Evolutionary conservation across 1,140 invertebrate genomes (phyloP).

Genomic region (Solenopsis fugax): DNA sequence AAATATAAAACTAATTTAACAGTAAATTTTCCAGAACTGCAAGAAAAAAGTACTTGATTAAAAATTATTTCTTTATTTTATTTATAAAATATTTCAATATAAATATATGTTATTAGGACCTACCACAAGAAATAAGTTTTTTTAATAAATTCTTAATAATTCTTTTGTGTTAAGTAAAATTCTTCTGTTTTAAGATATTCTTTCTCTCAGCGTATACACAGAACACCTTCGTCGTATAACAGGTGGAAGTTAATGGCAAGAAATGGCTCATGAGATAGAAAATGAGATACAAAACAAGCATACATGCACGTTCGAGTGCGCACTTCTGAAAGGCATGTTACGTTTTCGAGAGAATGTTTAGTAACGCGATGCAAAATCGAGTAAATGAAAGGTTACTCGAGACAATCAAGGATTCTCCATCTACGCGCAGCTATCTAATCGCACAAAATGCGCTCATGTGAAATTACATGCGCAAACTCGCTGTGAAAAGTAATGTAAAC

Average conservation of each 20-base stretch:
- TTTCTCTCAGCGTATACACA: no score
- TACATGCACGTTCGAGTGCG: neutral
- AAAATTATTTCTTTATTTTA: no score
- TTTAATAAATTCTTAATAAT: no score
- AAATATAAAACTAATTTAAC: no score
- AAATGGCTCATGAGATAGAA: constrained; percentile 36
- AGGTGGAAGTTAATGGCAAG: constrained; percentile 72
- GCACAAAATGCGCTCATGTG: constrained; percentile 11
- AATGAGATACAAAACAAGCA: neutral
- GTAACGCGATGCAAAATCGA: neutral
- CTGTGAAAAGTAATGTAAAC: neutral
- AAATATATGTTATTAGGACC: no score
- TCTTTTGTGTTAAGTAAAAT: no score
- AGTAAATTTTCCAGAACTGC: no score
- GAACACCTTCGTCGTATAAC: constrained; percentile 69
- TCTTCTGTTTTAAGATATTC: no score
- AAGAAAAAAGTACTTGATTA: no score
- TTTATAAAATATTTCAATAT: no score
- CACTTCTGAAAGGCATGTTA: constrained; percentile 8
- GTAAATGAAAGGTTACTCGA: neutral
- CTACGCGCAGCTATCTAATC: neutral
- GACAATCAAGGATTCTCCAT: constrained; percentile 22
- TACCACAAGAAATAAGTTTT: no score
- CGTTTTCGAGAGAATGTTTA: constrained; percentile 26
- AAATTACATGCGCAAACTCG: neutral